These are phyloP conservation scores for Hybognathus amarus DNA, from an alignment of 2,797 vertebrate genomes.

Conservation along the genomic window DNA sequence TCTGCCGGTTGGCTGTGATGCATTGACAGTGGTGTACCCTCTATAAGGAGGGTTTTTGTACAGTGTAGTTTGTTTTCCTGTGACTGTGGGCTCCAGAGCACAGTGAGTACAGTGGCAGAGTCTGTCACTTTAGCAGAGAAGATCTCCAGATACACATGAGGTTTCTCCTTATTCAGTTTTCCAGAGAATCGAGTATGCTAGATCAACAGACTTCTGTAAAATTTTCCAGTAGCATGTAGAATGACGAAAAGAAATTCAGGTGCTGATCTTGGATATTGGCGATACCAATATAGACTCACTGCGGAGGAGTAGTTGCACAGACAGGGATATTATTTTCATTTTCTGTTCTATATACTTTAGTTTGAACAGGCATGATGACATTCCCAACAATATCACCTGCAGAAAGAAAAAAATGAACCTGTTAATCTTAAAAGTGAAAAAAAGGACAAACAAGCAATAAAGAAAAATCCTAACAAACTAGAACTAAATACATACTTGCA, in stretches of 20 bases:
- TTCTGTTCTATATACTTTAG: not conserved
- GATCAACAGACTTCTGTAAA: not conserved
- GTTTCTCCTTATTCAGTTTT: not conserved
- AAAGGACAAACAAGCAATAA: no score
- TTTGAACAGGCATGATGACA: not conserved
- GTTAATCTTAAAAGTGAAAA: no score
- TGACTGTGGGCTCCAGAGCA: slow-evolving; percentile 41
- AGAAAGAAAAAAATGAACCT: not conserved
- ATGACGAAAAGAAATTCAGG: slow-evolving; percentile 23
- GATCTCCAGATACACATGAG: not conserved
- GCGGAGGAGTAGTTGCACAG: slow-evolving; percentile 19
- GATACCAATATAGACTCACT: slow-evolving; percentile 14
- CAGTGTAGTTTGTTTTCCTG: slow-evolving; percentile 13
- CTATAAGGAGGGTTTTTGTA: slow-evolving; percentile 3
- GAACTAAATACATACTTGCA: no score
- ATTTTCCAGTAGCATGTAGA: not conserved
- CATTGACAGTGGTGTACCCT: not conserved
- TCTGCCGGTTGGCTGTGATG: not conserved
- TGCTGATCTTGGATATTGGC: not conserved
- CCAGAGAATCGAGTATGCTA: slow-evolving; percentile 13
- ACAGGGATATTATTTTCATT: not conserved
- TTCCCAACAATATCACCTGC: not conserved
- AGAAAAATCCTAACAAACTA: no score
- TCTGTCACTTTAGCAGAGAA: slow-evolving; percentile 37
- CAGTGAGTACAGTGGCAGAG: slow-evolving; percentile 28